Evolutionary conservation across 2,888 invertebrate genomes (phyloP).

Genomic region (Abrostola tripartita): DNA sequence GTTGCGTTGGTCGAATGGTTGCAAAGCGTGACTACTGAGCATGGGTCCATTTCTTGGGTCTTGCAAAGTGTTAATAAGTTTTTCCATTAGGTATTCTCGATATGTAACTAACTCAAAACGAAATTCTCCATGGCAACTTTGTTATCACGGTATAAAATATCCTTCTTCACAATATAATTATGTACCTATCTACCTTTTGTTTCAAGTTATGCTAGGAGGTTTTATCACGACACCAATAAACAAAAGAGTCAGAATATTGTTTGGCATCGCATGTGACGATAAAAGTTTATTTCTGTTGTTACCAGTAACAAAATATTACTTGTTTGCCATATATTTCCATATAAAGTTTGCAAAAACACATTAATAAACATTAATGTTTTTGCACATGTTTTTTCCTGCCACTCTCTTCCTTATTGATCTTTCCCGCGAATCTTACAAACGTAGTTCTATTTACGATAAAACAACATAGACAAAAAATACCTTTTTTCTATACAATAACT

Average conservation of each 20-base stretch:
- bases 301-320: neutral
- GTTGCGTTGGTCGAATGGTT: too few relatives aligned
- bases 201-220: neutral
- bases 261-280: neutral
- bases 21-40: too few relatives aligned
- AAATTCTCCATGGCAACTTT: too few relatives aligned
- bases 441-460: too few relatives aligned
- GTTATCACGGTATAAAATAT: too few relatives aligned
- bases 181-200: neutral
- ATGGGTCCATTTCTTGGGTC: too few relatives aligned
- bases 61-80: too few relatives aligned
- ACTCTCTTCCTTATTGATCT: neutral
- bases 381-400: slow-evolving; percentile 2
- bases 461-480: too few relatives aligned
- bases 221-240: neutral
- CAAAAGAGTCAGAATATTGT: slow-evolving; percentile 1
- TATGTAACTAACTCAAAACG: too few relatives aligned
- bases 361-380: slow-evolving; percentile 2
- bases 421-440: too few relatives aligned
- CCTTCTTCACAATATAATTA: neutral
- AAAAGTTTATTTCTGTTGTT: slow-evolving; percentile 6
- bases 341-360: slow-evolving; percentile 2
- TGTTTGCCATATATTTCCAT: neutral
- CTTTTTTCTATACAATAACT: too few relatives aligned
- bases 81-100: too few relatives aligned